Evolutionary conservation across 2,888 invertebrate genomes (phyloP).

Genomic region (Acleris cristana): DNA sequence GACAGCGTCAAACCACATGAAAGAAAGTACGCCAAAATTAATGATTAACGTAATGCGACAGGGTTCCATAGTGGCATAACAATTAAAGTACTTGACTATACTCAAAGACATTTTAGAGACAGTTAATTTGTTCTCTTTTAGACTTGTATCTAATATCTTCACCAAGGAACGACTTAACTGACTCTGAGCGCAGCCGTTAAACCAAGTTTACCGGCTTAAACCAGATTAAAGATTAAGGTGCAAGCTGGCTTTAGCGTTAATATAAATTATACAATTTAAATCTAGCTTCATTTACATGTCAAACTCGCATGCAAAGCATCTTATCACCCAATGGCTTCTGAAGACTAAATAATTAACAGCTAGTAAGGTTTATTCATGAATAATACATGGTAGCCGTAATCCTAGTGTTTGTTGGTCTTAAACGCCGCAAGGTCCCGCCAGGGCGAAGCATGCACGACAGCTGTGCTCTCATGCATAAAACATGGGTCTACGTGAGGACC

Average conservation of each 20-base stretch:
- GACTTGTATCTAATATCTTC: no score
- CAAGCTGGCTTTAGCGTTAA: no score
- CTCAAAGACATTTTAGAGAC: no score
- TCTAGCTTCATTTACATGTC: conserved; percentile 15
- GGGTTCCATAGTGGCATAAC: no score
- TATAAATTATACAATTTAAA: no score
- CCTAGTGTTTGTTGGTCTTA: conserved; percentile 31
- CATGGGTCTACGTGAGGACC: conserved; percentile 49
- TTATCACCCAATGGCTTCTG: conserved; percentile 13
- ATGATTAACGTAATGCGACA: no score
- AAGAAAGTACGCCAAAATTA: no score
- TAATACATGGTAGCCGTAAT: conserved; percentile 29
- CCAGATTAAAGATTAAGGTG: not conserved
- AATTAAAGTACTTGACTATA: no score
- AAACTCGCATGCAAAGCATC: conserved; percentile 8
- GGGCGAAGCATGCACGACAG: conserved; percentile 36
- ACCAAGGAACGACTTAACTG: no score
- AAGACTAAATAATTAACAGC: conserved; percentile 27
- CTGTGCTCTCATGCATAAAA: conserved; percentile 58
- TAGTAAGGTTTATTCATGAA: conserved; percentile 28
- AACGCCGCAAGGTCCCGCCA: conserved; percentile 9
- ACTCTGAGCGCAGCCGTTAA: no score
- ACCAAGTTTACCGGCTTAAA: not conserved
- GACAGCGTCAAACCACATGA: no score
- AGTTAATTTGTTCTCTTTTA: no score